These are phyloP conservation scores for Torymus texanus DNA, from an alignment of 2,888 invertebrate genomes.

Conservation along the genomic window DNA sequence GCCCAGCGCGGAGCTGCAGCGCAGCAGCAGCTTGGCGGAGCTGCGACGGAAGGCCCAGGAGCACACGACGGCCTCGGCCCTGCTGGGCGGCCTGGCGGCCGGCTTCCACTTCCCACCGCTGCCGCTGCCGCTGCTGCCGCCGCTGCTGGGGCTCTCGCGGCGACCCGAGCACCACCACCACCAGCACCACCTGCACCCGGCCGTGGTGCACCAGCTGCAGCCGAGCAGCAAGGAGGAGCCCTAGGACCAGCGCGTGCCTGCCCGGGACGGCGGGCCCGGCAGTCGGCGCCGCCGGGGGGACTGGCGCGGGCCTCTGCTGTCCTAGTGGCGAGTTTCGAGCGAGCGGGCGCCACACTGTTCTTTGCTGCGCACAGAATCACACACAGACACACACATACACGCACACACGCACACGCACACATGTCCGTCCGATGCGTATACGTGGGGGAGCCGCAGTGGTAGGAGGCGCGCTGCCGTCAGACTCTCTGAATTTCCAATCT, in stretches of 20 bases:
- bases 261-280: constrained; percentile 59
- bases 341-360: no score
- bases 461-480: constrained; percentile 15
- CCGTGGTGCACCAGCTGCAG: constrained; percentile 68
- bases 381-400: no score
- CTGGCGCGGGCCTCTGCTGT: no score
- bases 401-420: no score
- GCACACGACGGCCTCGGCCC: constrained; percentile 87
- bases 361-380: no score
- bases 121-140: constrained; percentile 77
- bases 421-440: background rate
- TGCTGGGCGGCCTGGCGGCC: constrained; percentile 70
- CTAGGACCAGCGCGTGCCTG: constrained; percentile 64
- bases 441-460: constrained; percentile 5
- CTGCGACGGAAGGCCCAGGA: constrained; percentile 94
- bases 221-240: constrained; percentile 72
- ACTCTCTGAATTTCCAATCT: constrained; percentile 3
- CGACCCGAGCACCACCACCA: constrained; percentile 70
- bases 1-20: constrained; percentile 73
- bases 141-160: constrained; percentile 75
- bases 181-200: constrained; percentile 70
- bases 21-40: constrained; percentile 89
- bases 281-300: no score
- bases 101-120: constrained; percentile 74
- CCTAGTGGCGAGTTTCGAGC: no score